Conservation (phyloP, 2,888 invertebrate genomes). For the Diogma glabrata region DNA sequence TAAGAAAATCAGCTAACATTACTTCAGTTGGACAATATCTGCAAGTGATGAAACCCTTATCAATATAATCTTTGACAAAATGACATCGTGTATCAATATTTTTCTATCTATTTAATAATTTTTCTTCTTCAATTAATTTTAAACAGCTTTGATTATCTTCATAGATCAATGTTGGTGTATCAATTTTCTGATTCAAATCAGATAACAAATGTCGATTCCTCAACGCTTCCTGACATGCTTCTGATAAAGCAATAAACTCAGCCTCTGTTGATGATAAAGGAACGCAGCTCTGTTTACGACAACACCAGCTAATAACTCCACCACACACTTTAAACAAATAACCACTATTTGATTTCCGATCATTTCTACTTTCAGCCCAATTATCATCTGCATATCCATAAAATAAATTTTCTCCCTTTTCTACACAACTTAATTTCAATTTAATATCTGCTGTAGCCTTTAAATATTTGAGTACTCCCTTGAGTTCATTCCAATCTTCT, state of each 20-base stretch:
- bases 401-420: conserved; percentile 9
- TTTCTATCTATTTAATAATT: not conserved
- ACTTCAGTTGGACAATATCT: not conserved
- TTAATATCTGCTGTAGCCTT: not conserved
- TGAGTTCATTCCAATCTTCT: not conserved
- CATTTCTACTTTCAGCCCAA: conserved; percentile 22
- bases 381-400: conserved; percentile 14
- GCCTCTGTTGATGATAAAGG: too few relatives aligned
- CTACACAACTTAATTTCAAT: too few relatives aligned
- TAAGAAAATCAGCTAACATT: too few relatives aligned
- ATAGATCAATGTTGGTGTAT: not conserved
- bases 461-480: not conserved
- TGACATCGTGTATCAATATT: not conserved
- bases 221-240: too few relatives aligned
- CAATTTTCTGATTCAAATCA: not conserved
- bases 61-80: conserved; percentile 3
- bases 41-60: not conserved
- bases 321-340: conserved; percentile 14
- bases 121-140: not conserved
- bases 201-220: not conserved
- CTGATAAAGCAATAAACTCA: too few relatives aligned
- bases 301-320: conserved; percentile 20
- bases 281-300: too few relatives aligned
- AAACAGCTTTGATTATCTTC: not conserved
- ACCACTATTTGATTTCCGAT: conserved; percentile 25